phyloP scores from a whole-genome alignment of 2,113 vertebrate species.

The Pelecanus crispus region DNA sequence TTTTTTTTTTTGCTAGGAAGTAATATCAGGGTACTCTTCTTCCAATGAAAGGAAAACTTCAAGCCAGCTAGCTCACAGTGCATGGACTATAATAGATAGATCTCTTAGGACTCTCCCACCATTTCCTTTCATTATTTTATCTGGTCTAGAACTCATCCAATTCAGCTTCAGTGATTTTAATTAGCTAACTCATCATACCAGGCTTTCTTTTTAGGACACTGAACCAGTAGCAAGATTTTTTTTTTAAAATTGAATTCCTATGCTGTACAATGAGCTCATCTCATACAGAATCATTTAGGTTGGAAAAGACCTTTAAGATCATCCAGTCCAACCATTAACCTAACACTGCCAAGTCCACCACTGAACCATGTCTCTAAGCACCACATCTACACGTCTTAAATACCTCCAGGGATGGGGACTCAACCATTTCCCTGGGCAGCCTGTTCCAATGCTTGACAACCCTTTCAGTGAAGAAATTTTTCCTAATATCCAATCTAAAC shows the following conservation, averaged over 20 bases:
- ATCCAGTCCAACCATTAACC: not conserved
- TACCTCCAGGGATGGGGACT: not conserved
- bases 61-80: not conserved
- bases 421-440: not conserved
- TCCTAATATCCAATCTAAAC: not conserved
- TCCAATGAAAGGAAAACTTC: not conserved
- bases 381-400: rapidly evolving
- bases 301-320: not conserved
- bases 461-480: not conserved
- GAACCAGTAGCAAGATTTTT: not conserved
- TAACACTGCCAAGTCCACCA: not conserved
- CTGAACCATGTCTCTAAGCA: not conserved
- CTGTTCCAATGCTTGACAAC: not conserved
- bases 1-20: not conserved
- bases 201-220: not conserved
- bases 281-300: not conserved
- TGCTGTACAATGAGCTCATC: not conserved
- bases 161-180: not conserved
- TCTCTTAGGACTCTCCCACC: not conserved
- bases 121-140: not conserved
- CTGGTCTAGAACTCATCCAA: not conserved
- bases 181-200: not conserved
- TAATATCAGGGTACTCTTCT: not conserved
- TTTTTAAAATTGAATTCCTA: not conserved
- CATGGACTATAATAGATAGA: not conserved